These are phyloP conservation scores for Listronotus oregonensis DNA, from an alignment of 1,140 invertebrate species.

Conservation along the genomic window DNA sequence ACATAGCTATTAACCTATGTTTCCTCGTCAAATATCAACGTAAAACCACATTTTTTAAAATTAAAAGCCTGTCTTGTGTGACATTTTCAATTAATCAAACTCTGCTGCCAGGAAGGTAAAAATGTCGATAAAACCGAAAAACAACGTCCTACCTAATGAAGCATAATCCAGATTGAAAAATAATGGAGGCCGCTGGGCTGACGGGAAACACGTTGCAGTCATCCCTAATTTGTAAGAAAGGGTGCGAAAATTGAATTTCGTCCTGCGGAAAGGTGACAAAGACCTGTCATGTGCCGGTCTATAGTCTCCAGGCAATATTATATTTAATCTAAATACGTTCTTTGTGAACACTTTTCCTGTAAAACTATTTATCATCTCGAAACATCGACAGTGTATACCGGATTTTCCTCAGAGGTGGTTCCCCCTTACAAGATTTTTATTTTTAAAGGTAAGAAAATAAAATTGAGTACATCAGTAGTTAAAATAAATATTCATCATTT, in stretches of 20 bases:
- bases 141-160: conserved; percentile 25
- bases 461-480: too few species aligned
- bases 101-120: conserved; percentile 7
- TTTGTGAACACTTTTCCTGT: not conserved
- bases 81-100: conserved; percentile 24
- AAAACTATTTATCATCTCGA: not conserved
- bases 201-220: conserved; percentile 17
- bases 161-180: conserved; percentile 24
- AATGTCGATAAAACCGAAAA: conserved; percentile 22
- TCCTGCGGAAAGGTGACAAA: conserved; percentile 16
- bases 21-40: conserved; percentile 2
- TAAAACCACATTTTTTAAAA: not conserved
- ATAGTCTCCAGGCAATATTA: not conserved
- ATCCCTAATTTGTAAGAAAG: conserved; percentile 29
- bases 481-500: too few species aligned
- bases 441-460: too few species aligned
- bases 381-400: too few species aligned
- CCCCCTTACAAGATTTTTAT: too few species aligned
- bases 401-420: too few species aligned
- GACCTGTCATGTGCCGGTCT: conserved; percentile 17
- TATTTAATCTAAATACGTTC: not conserved
- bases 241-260: conserved; percentile 22
- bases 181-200: conserved; percentile 15
- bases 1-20: too few species aligned
- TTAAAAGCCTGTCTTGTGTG: conserved; percentile 14